These are phyloP conservation scores for Drosophila truncata DNA, from an alignment of 1,140 invertebrate species.

Conservation along the genomic window DNA sequence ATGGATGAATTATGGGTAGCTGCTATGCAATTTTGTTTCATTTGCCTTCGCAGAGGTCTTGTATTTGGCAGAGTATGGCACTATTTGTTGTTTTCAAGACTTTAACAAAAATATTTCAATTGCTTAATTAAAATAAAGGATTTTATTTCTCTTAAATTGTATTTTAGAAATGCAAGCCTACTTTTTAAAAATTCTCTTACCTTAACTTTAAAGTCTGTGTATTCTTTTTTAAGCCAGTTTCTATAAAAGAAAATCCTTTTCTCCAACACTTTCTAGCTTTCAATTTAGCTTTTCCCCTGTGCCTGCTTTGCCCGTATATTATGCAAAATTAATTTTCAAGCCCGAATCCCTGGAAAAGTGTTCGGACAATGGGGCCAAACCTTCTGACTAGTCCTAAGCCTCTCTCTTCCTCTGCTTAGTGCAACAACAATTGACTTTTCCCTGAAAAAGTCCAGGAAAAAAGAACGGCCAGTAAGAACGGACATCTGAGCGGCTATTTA, in stretches of 20 bases:
- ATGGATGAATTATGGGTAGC: conserved; percentile 30
- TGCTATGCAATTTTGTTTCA: conserved; percentile 1
- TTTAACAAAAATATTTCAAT: background rate
- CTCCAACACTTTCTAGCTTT: background rate
- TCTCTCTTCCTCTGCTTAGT: background rate
- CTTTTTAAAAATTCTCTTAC: background rate
- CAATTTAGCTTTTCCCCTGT: background rate
- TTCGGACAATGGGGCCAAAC: conserved; percentile 40
- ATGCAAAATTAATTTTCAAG: conserved; percentile 68
- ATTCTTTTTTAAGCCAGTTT: background rate
- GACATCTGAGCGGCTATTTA: conserved; percentile 58
- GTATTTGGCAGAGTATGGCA: background rate
- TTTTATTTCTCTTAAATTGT: background rate
- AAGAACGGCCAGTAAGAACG: background rate
- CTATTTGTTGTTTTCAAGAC: background rate
- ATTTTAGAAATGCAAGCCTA: background rate
- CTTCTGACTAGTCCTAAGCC: conserved; percentile 56
- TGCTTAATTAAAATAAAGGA: background rate
- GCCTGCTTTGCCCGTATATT: conserved; percentile 21
- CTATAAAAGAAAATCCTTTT: background rate
- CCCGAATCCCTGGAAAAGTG: conserved; percentile 40
- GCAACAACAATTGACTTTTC: conserved; percentile 62
- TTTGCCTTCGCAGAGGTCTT: background rate
- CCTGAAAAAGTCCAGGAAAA: conserved; percentile 27
- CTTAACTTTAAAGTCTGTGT: background rate